A percentile compares a stretch with the other conserved stretches of the same genome.
These are phyloP conservation scores for Cladorhizidae sp. DNA, from an alignment of 37 sponge, comb jelly and placozoan genomes.

Conservation along the genomic window DNA sequence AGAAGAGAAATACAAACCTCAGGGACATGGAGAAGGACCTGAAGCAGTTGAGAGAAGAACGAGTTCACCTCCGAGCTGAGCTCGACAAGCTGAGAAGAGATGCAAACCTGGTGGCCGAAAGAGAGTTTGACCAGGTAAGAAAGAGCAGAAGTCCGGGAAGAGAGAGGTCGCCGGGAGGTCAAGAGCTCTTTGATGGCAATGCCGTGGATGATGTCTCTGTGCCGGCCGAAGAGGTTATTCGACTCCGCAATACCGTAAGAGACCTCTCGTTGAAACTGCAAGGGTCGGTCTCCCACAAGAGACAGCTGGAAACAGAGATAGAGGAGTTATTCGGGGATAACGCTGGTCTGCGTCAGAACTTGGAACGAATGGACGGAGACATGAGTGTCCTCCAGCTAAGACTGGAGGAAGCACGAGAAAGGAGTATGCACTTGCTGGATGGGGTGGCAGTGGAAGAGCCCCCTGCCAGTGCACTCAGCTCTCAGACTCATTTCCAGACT, in stretches of 20 bases:
- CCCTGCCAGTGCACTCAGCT: too few species aligned
- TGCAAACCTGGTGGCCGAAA: background rate
- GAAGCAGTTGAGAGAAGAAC: constrained; percentile 1
- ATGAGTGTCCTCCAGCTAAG: background rate
- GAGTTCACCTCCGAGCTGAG: background rate
- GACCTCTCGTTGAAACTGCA: constrained; percentile 50
- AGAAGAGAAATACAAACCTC: constrained; percentile 28
- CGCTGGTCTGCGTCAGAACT: background rate
- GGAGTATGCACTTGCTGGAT: background rate
- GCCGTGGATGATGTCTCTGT: background rate
- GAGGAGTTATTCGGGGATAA: constrained; percentile 34
- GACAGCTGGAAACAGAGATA: constrained; percentile 9
- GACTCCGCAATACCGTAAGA: constrained; percentile 3
- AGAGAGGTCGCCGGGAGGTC: background rate
- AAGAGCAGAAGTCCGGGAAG: background rate
- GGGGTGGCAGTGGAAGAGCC: too few species aligned
- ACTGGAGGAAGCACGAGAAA: background rate
- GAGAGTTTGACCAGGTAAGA: background rate
- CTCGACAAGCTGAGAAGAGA: background rate
- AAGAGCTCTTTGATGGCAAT: background rate
- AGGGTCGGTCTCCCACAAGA: constrained; percentile 34
- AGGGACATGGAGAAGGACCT: constrained; percentile 32
- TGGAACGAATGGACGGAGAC: constrained; percentile 32
- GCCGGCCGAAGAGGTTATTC: background rate
- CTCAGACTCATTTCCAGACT: too few species aligned